phyloP scores from a whole-genome alignment of 2,797 vertebrate species.

The Microcaecilia unicolor region DNA sequence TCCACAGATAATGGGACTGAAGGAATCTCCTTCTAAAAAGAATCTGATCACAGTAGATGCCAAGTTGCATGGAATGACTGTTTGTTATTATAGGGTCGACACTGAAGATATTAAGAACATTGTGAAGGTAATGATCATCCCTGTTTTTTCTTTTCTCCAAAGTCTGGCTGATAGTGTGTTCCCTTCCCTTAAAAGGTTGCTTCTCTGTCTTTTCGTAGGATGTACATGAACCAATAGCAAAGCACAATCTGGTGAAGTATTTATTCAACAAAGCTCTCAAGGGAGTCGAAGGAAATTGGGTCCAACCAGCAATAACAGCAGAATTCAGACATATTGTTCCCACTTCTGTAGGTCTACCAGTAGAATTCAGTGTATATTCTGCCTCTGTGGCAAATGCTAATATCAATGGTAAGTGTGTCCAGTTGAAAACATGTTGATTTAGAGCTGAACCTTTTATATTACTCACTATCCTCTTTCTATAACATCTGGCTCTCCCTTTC shows the following conservation, averaged over 20 bases:
- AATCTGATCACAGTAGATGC: conserved; percentile 50
- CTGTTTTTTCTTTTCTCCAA: not conserved
- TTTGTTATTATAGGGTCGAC: conserved; percentile 44
- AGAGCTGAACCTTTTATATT: too few species aligned
- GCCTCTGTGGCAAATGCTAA: conserved; percentile 46
- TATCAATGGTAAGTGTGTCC: conserved; percentile 44
- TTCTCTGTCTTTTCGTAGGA: too few species aligned
- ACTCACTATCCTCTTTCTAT: too few species aligned
- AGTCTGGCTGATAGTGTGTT: accelerated
- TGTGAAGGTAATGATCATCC: conserved; percentile 42
- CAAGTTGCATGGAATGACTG: conserved; percentile 50
- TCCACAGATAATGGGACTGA: conserved; percentile 66
- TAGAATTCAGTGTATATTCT: conserved; percentile 59
- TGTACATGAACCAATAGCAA: conserved; percentile 13
- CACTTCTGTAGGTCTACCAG: conserved; percentile 57
- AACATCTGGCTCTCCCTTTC: too few species aligned
- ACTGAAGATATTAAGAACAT: conserved; percentile 49
- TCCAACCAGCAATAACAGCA: conserved; percentile 37
- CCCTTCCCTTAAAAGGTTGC: not conserved
- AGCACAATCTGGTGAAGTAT: conserved; percentile 9
- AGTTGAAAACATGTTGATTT: too few species aligned
- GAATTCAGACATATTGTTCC: conserved; percentile 61
- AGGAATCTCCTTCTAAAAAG: conserved; percentile 48
- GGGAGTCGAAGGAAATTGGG: conserved; percentile 33
- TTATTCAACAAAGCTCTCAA: conserved; percentile 32